Conservation (phyloP, 2,888 invertebrate species). For the Leistus spinibarbis region DNA sequence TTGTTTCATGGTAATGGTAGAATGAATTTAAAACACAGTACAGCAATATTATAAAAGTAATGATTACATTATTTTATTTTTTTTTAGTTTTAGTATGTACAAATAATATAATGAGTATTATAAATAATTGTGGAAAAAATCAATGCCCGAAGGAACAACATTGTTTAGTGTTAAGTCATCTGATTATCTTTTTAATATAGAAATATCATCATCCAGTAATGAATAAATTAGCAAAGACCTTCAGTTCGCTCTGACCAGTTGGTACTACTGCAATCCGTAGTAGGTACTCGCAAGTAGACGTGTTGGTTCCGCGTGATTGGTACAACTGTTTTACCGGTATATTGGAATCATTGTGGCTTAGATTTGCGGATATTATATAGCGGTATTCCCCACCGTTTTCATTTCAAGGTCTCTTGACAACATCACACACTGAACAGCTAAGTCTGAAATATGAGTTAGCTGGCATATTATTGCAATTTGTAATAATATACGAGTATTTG, state of each 20-base stretch:
- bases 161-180: not conserved
- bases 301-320: not conserved
- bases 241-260: not conserved
- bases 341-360: not conserved
- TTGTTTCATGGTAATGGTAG: too few relatives aligned
- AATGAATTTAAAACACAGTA: too few relatives aligned
- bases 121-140: not conserved
- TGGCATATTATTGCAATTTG: not conserved
- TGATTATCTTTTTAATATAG: not conserved
- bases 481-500: not conserved
- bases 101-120: not conserved
- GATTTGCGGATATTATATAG: not conserved
- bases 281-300: too few relatives aligned
- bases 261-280: not conserved
- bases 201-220: not conserved
- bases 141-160: not conserved
- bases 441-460: not conserved
- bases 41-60: too few relatives aligned
- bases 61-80: too few relatives aligned
- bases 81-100: not conserved
- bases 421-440: not conserved
- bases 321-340: not conserved
- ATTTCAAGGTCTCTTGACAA: not conserved
- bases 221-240: not conserved
- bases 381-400: not conserved